Conservation (phyloP, 2,888 invertebrate species). For the Monoplex corrugatus region DNA sequence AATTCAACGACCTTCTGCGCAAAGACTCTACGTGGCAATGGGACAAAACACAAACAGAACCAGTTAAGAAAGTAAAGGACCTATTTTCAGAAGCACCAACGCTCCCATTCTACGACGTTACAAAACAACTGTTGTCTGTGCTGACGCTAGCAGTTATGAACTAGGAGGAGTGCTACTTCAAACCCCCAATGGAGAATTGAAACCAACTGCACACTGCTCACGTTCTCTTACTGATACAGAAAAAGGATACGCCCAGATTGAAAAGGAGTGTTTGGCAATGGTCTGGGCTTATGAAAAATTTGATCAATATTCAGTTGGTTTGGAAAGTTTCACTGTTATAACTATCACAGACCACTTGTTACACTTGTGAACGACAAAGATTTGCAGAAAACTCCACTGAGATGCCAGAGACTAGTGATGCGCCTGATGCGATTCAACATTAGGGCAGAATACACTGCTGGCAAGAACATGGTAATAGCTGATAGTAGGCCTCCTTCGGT, state of each 20-base stretch:
- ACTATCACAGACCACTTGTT: no score
- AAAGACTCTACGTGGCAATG: no score
- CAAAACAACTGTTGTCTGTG: neutral
- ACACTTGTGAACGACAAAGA: neutral
- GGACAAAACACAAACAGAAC: no score
- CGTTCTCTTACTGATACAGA: neutral
- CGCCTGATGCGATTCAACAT: neutral
- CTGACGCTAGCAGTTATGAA: neutral
- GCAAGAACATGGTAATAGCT: neutral
- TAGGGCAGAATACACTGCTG: neutral
- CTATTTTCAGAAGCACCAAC: neutral
- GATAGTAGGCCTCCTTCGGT: no score
- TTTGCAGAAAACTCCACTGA: neutral
- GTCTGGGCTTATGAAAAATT: neutral
- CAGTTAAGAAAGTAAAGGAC: neutral
- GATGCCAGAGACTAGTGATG: neutral
- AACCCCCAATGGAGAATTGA: neutral
- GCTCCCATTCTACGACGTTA: neutral
- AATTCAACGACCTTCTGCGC: no score
- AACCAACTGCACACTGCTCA: neutral
- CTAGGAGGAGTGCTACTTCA: neutral
- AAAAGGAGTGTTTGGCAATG: neutral
- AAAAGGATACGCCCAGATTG: neutral
- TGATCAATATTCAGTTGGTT: no score
- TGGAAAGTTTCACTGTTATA: neutral